phyloP scores from a whole-genome alignment of 2,797 vertebrate genomes.

The Chelon auratus region DNA sequence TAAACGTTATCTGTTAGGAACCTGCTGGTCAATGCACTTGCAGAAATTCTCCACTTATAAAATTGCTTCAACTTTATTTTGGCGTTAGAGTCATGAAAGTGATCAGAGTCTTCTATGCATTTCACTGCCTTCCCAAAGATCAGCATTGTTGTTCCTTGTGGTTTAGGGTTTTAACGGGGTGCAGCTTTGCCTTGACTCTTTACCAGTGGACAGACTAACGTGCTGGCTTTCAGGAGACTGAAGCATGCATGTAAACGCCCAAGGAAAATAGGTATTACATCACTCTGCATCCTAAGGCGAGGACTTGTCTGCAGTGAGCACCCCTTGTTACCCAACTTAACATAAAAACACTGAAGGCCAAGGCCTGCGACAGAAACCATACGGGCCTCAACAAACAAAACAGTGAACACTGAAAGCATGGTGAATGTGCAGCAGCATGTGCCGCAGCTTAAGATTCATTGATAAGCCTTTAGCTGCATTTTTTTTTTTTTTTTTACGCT shows the following conservation, averaged over 20 bases:
- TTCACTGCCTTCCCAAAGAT: background rate
- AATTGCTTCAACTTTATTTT: too few relatives aligned
- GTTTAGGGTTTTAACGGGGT: background rate
- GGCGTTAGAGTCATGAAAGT: too few relatives aligned
- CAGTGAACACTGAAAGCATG: background rate
- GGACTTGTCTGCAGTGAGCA: constrained; percentile 35
- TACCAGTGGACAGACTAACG: background rate
- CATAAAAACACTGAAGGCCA: constrained; percentile 20
- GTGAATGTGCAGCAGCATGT: constrained; percentile 1
- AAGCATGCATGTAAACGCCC: constrained; percentile 9
- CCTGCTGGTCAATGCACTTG: too few relatives aligned
- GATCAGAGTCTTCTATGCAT: too few relatives aligned
- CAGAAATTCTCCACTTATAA: too few relatives aligned
- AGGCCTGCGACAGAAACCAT: constrained; percentile 19
- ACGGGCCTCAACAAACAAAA: constrained; percentile 8
- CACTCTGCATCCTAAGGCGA: constrained; percentile 33
- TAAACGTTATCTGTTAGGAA: background rate
- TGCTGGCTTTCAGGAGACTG: background rate
- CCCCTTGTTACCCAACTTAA: constrained; percentile 35
- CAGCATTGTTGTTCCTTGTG: constrained; percentile 1
- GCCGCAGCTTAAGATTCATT: background rate
- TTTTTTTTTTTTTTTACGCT: constrained; percentile 9
- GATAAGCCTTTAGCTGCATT: background rate
- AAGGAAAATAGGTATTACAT: constrained; percentile 46
- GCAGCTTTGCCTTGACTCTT: background rate